Evolutionary conservation across 2,888 invertebrate species (phyloP).

Genomic region (Electrophaes corylata): DNA sequence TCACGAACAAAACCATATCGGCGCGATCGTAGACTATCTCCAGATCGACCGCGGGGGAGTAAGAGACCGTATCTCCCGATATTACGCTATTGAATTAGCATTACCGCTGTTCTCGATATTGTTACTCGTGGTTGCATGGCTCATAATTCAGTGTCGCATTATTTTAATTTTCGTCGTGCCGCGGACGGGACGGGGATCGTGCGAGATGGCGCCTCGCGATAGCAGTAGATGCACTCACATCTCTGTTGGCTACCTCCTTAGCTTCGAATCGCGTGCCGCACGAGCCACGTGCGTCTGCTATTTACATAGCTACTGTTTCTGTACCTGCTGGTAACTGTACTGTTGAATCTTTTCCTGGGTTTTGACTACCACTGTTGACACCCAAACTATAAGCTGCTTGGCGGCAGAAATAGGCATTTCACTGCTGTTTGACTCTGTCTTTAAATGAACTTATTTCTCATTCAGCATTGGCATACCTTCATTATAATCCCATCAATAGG

Average conservation of each 20-base stretch:
- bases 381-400: no score
- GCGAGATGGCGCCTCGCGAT: conserved; percentile 67
- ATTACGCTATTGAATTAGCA: conserved; percentile 83
- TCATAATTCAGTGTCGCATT: conserved; percentile 69
- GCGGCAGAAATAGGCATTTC: no score
- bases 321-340: conserved; percentile 24
- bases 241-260: conserved; percentile 45
- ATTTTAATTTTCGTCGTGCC: conserved; percentile 71
- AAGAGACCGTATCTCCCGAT: conserved; percentile 64
- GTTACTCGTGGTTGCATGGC: conserved; percentile 56
- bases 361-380: conserved; percentile 5
- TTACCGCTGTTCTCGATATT: conserved; percentile 75
- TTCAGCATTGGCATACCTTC: conserved; percentile 30
- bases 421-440: background rate
- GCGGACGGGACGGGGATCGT: conserved; percentile 60
- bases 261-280: conserved; percentile 52
- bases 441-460: conserved; percentile 3
- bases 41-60: conserved; percentile 68
- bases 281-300: conserved; percentile 51
- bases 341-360: conserved; percentile 4
- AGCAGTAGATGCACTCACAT: conserved; percentile 67
- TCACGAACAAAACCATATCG: conserved; percentile 81
- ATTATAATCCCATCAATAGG: conserved; percentile 52
- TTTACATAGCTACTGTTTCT: conserved; percentile 48
- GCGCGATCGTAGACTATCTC: conserved; percentile 77